Base-by-base conservation (phyloP, 2,888 invertebrate species). In the Deladenus siricidicola region DNA sequence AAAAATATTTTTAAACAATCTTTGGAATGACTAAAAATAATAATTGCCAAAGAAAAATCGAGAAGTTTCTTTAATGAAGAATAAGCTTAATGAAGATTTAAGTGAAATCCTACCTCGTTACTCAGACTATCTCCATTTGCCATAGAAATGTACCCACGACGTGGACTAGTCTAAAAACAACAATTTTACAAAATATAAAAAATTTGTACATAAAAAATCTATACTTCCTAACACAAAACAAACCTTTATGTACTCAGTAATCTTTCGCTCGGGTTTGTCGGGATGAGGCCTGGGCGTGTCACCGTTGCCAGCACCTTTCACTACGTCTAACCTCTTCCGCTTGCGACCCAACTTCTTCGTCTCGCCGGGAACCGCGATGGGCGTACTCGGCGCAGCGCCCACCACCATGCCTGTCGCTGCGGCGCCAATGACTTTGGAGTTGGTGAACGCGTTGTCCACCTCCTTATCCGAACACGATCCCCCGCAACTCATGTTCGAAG, bases 401-500 rank as follows among this genome's bases (percentile, higher is more conserved):
- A n/a, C n/a, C n/a, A n/a, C n/a, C n/a, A n/a, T n/a, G n/a, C n/a
- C n/a, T 14, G 39, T 34, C 39, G 39, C 39, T 6, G 8, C 39
- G 39, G 39, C 39, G 39, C 6, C 14, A 34, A 34, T 34, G 8
- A 14, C 8, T 14, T 6, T 14, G 8, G 39, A 14, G 8, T 34
- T 34, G 14, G 6, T 34, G 14, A 34, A 10, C 6, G 39, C 39
- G 19, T 43, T 39, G 23, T 60, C 60, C 21, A 59, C 39, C 42
- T 60, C 60, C 29, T 60, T 60, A 17, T 60, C 60, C 44, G 56
- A 56, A 60, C 30, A 44, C n/a, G 43, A 55, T 17, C 44, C 55
- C 1, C 44, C 45, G 59, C 43, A 23, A 24, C 60, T 60, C 29
- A 60, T 4, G 23, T 60, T 56, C 29, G 60, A 60, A 3, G 60